phyloP scores from a whole-genome alignment of 2,113 vertebrate species.

The Columba janthina region DNA sequence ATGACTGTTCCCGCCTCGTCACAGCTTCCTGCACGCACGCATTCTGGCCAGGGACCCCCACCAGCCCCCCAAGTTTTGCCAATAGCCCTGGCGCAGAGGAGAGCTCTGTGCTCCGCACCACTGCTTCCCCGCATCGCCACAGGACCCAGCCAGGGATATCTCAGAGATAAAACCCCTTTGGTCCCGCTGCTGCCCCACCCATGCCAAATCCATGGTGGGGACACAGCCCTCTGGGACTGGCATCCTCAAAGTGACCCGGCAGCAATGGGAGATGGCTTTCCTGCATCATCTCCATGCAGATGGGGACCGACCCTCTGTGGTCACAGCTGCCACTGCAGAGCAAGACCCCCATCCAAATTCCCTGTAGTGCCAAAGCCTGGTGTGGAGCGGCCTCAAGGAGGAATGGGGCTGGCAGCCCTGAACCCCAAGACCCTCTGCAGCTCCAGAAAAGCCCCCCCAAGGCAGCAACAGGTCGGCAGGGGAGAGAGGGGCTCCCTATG shows the following conservation, averaged over 20 bases:
- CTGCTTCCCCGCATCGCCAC: fast-evolving
- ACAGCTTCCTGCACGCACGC: neutral
- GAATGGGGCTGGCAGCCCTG: neutral
- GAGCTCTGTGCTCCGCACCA: neutral
- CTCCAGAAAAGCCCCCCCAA: neutral
- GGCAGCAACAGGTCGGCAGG: neutral
- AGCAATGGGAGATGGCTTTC: neutral
- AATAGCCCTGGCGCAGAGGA: neutral
- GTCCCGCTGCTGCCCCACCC: neutral
- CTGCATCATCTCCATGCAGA: neutral
- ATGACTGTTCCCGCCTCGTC: fast-evolving
- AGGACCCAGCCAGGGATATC: neutral
- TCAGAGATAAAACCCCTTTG: neutral
- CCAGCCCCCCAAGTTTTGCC: fast-evolving
- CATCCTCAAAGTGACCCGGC: neutral
- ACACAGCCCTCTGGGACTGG: neutral
- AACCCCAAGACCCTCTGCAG: neutral
- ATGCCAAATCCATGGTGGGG: neutral
- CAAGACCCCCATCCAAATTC: neutral
- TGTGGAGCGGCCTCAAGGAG: neutral
- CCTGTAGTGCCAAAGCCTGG: neutral
- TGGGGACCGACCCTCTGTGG: fast-evolving
- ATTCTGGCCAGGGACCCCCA: neutral
- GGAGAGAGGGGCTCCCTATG: neutral
- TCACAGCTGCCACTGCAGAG: no score